Percentiles rank a stretch among this genome's conserved stretches.
Conservation (phyloP, 1,140 invertebrate species). For the Geopemphigus sp. region DNA sequence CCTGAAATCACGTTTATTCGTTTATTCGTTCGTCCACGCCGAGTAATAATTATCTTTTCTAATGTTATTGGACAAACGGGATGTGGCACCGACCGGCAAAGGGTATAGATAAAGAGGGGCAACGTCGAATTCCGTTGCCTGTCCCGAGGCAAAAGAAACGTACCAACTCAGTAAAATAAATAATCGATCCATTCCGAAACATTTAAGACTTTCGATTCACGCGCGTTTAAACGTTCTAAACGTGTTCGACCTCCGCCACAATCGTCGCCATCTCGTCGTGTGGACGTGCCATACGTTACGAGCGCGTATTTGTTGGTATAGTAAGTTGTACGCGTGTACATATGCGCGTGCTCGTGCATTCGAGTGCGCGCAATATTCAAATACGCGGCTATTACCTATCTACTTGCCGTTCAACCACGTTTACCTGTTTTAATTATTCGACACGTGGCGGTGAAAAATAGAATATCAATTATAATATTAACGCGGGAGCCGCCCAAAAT, state of each 20-base stretch:
- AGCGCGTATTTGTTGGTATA: background rate
- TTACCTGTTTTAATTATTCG: constrained; percentile 16
- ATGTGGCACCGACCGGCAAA: background rate
- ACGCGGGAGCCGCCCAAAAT: background rate
- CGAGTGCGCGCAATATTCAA: constrained; percentile 28
- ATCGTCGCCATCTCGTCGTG: constrained; percentile 3
- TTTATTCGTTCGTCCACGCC: background rate
- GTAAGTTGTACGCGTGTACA: background rate
- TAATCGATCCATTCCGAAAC: background rate
- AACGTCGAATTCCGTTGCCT: constrained; percentile 38
- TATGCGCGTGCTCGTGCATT: constrained; percentile 43
- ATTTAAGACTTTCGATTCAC: constrained; percentile 1
- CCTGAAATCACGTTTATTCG: constrained; percentile 60
- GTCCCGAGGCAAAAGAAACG: background rate
- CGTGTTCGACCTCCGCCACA: background rate
- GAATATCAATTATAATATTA: constrained; percentile 33
- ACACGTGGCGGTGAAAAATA: background rate
- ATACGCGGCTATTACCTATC: background rate
- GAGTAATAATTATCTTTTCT: background rate
- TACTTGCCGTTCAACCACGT: background rate
- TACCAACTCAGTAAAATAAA: background rate
- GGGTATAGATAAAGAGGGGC: constrained; percentile 18
- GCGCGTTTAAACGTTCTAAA: background rate
- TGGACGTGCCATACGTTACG: constrained; percentile 16
- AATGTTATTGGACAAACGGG: background rate